phyloP scores from a whole-genome alignment of 2,797 vertebrate species.

The Ciconia nigra region DNA sequence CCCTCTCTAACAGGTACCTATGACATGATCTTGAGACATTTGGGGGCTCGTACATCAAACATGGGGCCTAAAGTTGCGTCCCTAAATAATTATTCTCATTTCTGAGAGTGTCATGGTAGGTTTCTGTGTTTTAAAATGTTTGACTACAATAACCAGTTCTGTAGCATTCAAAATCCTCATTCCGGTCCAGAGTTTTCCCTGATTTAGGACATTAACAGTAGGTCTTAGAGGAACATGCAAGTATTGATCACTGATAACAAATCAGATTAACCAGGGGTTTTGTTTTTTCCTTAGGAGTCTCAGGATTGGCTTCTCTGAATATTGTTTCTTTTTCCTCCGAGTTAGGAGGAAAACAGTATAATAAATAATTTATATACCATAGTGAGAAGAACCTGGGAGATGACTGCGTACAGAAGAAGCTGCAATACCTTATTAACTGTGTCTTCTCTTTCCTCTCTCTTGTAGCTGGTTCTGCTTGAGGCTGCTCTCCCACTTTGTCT shows the following conservation, averaged over 20 bases:
- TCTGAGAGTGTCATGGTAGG: not conserved
- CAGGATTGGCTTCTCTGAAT: not conserved
- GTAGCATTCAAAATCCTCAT: not conserved
- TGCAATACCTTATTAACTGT: not conserved
- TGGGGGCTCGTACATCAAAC: not conserved
- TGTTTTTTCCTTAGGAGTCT: not conserved
- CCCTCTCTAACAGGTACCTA: not conserved
- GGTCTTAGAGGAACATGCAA: not conserved
- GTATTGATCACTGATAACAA: not conserved
- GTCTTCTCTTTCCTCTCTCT: conserved; percentile 60
- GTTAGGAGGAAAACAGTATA: not conserved
- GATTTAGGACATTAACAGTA: not conserved
- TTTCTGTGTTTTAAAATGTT: not conserved
- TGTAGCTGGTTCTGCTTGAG: conserved; percentile 66
- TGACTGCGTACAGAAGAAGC: not conserved
- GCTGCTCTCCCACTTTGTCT: conserved; percentile 53
- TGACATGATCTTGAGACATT: not conserved
- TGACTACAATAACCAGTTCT: not conserved
- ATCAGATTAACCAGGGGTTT: not conserved
- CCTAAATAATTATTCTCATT: not conserved
- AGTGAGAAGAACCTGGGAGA: not conserved
- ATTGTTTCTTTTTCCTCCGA: not conserved
- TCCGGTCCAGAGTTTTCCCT: not conserved
- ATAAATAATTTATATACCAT: not conserved
- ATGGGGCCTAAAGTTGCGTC: not conserved